phyloP scores from a whole-genome alignment of 2,113 vertebrate species.

The Sinocyclocheilus anophthalmus region DNA sequence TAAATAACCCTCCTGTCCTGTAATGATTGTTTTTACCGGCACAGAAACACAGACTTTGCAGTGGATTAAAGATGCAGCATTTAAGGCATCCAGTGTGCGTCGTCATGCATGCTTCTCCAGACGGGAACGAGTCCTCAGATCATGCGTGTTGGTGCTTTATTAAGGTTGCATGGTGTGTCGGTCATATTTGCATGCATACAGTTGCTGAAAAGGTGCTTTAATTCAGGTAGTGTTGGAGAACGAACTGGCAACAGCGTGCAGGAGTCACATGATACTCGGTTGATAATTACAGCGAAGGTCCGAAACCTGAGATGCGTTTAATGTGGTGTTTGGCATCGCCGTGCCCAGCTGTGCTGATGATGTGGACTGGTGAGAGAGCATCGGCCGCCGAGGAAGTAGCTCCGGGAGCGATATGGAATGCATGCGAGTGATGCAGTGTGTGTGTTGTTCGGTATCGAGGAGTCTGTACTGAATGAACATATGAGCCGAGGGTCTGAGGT shows the following conservation, averaged over 20 bases:
- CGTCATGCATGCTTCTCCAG: neutral
- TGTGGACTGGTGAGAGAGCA: too few species aligned
- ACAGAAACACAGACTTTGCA: constrained; percentile 45
- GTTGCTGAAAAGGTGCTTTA: neutral
- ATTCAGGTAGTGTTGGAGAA: constrained; percentile 15
- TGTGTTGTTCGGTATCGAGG: constrained; percentile 36
- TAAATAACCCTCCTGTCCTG: constrained; percentile 71
- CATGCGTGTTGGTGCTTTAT: neutral
- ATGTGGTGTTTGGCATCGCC: constrained; percentile 60
- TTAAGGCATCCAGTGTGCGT: neutral
- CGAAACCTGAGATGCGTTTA: constrained; percentile 64
- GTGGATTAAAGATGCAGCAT: constrained; percentile 44
- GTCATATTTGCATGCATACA: neutral
- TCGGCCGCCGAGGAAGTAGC: too few species aligned
- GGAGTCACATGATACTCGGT: neutral
- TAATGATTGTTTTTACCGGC: constrained; percentile 70
- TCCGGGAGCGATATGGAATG: too few species aligned
- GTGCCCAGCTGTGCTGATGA: neutral
- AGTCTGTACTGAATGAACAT: constrained; percentile 34
- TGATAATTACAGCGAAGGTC: constrained; percentile 20
- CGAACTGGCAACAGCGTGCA: neutral
- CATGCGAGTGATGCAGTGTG: too few species aligned
- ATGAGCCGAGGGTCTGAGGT: neutral
- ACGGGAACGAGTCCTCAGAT: neutral
- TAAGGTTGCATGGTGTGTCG: neutral